phyloP scores from a whole-genome alignment of 2,797 vertebrate species.

The Pelobates cultripes region DNA sequence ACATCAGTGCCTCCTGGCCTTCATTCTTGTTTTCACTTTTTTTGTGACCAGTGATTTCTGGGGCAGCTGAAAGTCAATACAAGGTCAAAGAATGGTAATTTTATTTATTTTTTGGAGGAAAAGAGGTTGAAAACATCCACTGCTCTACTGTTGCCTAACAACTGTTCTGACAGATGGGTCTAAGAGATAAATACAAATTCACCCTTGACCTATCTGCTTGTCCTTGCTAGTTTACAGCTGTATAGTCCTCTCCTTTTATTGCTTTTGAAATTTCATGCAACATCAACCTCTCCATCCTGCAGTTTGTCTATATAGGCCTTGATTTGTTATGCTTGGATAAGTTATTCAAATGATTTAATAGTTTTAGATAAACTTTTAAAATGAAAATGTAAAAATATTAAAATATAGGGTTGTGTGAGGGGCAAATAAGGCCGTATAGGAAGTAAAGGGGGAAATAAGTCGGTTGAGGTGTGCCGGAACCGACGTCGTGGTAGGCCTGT shows the following conservation, averaged over 20 bases:
- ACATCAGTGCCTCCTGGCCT: conserved; percentile 88
- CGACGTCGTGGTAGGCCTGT: too few relatives aligned
- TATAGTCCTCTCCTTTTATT: background rate
- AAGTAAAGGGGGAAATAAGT: too few relatives aligned
- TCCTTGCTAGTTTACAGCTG: background rate
- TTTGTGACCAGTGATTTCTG: conserved; percentile 91
- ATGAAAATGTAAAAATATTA: too few relatives aligned
- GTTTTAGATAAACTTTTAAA: too few relatives aligned
- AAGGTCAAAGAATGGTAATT: background rate
- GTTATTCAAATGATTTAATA: too few relatives aligned
- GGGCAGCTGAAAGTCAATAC: conserved; percentile 76
- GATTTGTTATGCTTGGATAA: too few relatives aligned
- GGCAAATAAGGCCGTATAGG: too few relatives aligned
- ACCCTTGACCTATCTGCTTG: conserved; percentile 13
- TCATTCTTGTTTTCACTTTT: conserved; percentile 97
- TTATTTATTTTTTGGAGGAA: too few relatives aligned
- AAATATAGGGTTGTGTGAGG: too few relatives aligned
- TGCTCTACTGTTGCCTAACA: background rate
- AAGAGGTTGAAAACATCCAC: background rate
- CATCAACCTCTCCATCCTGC: too few relatives aligned
- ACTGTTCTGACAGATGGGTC: conserved; percentile 13
- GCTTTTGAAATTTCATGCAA: background rate
- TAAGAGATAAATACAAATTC: background rate
- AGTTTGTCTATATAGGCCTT: too few relatives aligned
- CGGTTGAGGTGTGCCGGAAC: too few relatives aligned